A percentile compares a stretch with the other conserved stretches of the same genome.
Conservation (phyloP, 2,888 invertebrate genomes). For the Dasysyrphus albostriatus region DNA sequence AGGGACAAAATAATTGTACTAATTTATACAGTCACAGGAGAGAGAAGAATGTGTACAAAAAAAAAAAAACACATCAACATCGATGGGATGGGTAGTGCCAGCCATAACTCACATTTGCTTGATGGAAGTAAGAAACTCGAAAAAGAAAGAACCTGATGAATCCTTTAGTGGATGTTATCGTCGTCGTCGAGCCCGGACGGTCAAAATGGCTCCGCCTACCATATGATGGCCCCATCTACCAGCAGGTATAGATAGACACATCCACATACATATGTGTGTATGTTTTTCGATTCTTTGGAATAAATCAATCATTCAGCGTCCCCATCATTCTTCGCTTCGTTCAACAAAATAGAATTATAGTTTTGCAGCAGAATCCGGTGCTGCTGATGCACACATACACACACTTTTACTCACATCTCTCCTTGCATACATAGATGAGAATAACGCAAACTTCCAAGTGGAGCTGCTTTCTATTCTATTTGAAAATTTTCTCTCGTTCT, state of each 20-base stretch:
- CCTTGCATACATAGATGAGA: constrained; percentile 40
- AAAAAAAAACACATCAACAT: neutral
- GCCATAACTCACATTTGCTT: constrained; percentile 65
- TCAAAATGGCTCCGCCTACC: constrained; percentile 70
- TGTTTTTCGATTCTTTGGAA: constrained; percentile 76
- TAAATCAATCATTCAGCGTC: constrained; percentile 76
- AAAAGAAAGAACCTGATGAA: constrained; percentile 43
- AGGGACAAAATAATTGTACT: constrained; percentile 7
- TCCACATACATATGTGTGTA: constrained; percentile 50
- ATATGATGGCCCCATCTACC: constrained; percentile 52
- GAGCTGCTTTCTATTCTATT: constrained; percentile 60
- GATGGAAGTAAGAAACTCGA: constrained; percentile 53
- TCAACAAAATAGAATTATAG: constrained; percentile 76
- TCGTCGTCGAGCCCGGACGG: constrained; percentile 16
- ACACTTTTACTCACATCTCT: constrained; percentile 52
- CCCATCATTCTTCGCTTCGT: constrained; percentile 76
- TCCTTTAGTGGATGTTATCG: constrained; percentile 54
- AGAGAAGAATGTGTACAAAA: neutral
- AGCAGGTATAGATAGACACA: constrained; percentile 40
- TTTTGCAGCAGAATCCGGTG: constrained; percentile 71
- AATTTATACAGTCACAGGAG: constrained; percentile 1
- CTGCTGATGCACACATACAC: constrained; percentile 48
- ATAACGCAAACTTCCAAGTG: constrained; percentile 68
- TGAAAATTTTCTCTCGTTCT: constrained; percentile 74
- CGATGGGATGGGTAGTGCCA: constrained; percentile 48